phyloP scores from a whole-genome alignment of 2,888 invertebrate species.

The Dorcus hopei region DNA sequence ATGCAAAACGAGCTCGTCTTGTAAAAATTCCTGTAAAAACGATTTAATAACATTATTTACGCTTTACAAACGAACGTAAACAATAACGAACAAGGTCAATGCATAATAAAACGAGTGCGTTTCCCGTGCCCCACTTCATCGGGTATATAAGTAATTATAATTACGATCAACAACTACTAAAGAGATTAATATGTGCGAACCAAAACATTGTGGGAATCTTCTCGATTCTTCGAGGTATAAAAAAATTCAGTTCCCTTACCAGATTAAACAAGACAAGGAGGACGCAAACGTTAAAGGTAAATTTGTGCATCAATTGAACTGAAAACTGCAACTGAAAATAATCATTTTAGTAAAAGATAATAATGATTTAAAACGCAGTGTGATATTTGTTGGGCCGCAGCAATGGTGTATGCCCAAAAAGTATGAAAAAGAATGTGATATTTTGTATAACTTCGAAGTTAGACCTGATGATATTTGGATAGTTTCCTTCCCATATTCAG shows the following conservation, averaged over 20 bases:
- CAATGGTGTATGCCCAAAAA: conserved; percentile 68
- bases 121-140: no score
- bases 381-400: conserved; percentile 58
- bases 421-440: conserved; percentile 59
- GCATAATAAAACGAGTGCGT: no score
- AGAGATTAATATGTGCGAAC: not conserved
- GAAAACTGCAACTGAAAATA: no score
- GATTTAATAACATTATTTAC: no score
- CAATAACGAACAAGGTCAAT: no score
- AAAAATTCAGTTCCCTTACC: not conserved
- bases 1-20: no score
- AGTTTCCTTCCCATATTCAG: conserved; percentile 72
- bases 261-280: not conserved
- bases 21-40: no score
- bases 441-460: conserved; percentile 66
- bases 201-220: not conserved
- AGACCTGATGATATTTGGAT: conserved; percentile 68
- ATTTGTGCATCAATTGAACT: not conserved
- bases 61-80: no score
- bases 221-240: not conserved
- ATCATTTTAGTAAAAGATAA: not conserved
- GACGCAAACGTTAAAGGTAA: not conserved
- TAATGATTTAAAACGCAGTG: not conserved
- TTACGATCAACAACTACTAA: no score
- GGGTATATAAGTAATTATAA: no score